Conservation (phyloP, 2,797 vertebrate genomes). For the Amniataba percoides region DNA sequence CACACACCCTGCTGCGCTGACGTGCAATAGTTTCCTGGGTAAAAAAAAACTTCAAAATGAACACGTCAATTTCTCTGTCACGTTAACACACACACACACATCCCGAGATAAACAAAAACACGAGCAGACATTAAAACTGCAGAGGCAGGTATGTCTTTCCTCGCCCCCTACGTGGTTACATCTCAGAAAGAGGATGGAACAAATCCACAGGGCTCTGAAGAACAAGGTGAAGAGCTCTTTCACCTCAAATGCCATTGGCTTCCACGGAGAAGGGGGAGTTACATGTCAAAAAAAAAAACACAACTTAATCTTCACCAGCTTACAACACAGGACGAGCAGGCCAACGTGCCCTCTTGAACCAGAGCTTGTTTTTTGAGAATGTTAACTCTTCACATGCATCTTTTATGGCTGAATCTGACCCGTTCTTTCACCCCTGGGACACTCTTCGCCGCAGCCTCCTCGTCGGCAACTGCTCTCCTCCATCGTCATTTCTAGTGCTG, state of each 20-base stretch:
- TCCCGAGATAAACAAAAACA: conserved; percentile 45
- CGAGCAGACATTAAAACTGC: conserved; percentile 72
- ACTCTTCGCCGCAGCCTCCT: conserved; percentile 15
- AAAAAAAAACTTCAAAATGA: conserved; percentile 52
- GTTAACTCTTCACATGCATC: conserved; percentile 57
- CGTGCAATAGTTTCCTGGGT: conserved; percentile 38
- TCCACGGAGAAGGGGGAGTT: conserved; percentile 32
- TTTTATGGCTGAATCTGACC: conserved; percentile 60
- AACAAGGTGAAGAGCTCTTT: conserved; percentile 47
- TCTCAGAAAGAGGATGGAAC: conserved; percentile 50
- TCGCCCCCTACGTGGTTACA: conserved; percentile 64
- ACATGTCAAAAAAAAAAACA: neutral
- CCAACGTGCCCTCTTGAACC: conserved; percentile 34
- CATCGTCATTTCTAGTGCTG: conserved; percentile 33
- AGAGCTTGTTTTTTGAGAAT: conserved; percentile 62
- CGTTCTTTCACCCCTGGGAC: conserved; percentile 34
- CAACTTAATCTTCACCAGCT: conserved; percentile 30
- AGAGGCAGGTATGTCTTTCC: conserved; percentile 63
- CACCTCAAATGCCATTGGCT: conserved; percentile 52
- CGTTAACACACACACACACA: conserved; percentile 22
- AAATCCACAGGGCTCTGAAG: conserved; percentile 35
- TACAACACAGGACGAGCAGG: conserved; percentile 14
- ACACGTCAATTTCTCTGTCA: conserved; percentile 24
- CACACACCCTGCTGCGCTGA: conserved; percentile 34
- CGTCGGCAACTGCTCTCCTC: conserved; percentile 13